Percentiles rank a stretch among this genome's conserved stretches.
Conservation (phyloP, 1,140 invertebrate genomes). For the Rhagoletis pomonella region DNA sequence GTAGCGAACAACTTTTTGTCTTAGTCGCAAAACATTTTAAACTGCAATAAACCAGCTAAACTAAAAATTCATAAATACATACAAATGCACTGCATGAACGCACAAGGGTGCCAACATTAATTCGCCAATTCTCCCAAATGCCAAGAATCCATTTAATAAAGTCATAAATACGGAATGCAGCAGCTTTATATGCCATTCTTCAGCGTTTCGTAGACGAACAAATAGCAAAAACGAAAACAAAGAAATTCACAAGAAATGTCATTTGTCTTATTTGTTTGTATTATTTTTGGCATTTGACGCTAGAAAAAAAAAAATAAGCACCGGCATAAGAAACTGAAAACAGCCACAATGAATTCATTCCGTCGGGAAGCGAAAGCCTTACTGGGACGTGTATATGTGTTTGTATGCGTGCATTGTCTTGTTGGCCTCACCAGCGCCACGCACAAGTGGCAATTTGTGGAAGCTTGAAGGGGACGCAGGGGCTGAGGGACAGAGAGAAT, state of each 20-base stretch:
- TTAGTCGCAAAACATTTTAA: not conserved
- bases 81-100: constrained; percentile 22
- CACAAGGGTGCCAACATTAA: constrained; percentile 41
- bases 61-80: not conserved
- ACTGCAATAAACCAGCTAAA: constrained; percentile 11
- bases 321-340: not conserved
- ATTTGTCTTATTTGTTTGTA: constrained; percentile 49
- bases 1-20: not conserved
- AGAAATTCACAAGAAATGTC: constrained; percentile 28
- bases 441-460: constrained; percentile 24
- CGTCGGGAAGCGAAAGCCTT: not conserved
- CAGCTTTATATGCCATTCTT: constrained; percentile 46
- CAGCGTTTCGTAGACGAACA: not conserved
- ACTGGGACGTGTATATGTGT: not conserved
- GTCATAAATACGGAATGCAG: constrained; percentile 39
- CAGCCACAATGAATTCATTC: constrained; percentile 19
- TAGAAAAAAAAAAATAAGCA: not conserved
- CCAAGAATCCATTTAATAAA: constrained; percentile 46
- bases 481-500: not conserved
- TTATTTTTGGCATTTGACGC: constrained; percentile 47
- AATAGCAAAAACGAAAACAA: not conserved
- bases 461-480: not conserved
- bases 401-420: not conserved
- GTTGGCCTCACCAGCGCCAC: not conserved
- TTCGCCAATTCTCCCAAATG: not conserved